Conservation (phyloP, 2,888 invertebrate genomes). For the Encarsia formosa region DNA sequence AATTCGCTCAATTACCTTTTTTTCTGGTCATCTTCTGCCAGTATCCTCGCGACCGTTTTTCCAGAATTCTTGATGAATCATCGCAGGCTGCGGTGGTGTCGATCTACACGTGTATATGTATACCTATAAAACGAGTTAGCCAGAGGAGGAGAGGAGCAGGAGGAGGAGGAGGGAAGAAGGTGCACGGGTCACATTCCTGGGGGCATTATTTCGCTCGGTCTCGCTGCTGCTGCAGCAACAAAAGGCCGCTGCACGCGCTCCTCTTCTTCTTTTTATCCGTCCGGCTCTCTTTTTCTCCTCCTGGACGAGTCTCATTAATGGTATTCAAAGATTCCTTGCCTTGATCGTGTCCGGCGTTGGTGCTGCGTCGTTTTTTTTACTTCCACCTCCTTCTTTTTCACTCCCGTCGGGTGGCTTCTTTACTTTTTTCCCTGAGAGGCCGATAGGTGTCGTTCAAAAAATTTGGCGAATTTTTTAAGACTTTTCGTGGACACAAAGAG, state of each 20-base stretch:
- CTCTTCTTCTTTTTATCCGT: conserved; percentile 30
- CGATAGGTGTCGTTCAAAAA: conserved; percentile 24
- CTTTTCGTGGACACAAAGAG: conserved; percentile 34
- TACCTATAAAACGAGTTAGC: neutral
- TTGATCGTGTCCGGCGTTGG: conserved; percentile 23
- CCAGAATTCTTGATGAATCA: conserved; percentile 31
- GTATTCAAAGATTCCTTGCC: conserved; percentile 45
- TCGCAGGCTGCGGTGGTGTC: conserved; percentile 31
- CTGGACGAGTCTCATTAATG: conserved; percentile 44
- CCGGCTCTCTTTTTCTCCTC: conserved; percentile 29
- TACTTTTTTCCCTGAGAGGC: conserved; percentile 1
- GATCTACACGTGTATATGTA: conserved; percentile 32
- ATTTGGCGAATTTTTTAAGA: no score
- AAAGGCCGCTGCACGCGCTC: conserved; percentile 38
- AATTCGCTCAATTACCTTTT: no score
- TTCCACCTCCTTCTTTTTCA: neutral
- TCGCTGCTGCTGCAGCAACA: conserved; percentile 36
- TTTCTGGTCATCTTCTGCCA: neutral
- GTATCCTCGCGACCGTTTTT: conserved; percentile 2
- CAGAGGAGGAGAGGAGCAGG: neutral
- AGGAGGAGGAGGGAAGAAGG: conserved; percentile 31
- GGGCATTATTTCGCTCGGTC: conserved; percentile 47
- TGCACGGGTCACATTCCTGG: conserved; percentile 50
- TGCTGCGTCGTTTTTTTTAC: conserved; percentile 6
- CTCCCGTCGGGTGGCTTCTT: neutral